A percentile compares a stretch with the other conserved stretches of the same genome.
These are phyloP conservation scores for Zoanthus sansibaricus DNA, from an alignment of 92 coral and sea anemone genomes.

Conservation along the genomic window DNA sequence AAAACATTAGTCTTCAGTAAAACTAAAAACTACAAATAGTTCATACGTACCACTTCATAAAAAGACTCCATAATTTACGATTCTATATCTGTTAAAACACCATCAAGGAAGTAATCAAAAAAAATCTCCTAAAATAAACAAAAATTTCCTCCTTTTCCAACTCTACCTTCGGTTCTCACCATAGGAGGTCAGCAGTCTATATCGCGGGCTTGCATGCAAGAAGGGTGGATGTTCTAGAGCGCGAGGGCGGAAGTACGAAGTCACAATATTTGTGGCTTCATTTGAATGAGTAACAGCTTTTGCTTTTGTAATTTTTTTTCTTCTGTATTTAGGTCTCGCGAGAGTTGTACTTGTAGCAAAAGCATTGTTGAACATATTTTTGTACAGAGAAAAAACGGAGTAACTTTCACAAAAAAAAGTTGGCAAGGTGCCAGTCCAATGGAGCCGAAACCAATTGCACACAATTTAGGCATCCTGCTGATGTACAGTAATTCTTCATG, in stretches of 20 bases:
- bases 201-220: slow-evolving; percentile 44
- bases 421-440: too few species aligned
- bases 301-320: too few species aligned
- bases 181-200: slow-evolving; percentile 11
- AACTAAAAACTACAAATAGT: slow-evolving; percentile 29
- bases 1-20: not conserved
- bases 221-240: slow-evolving; percentile 9
- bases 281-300: not conserved
- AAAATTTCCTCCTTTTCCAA: not conserved
- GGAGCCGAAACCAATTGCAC: too few species aligned
- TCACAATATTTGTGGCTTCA: not conserved
- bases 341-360: too few species aligned
- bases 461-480: too few species aligned
- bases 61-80: slow-evolving; percentile 80
- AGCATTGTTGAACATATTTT: too few species aligned
- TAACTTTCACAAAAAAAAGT: too few species aligned
- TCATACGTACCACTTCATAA: slow-evolving; percentile 81
- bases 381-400: too few species aligned
- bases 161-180: not conserved
- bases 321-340: too few species aligned
- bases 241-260: too few species aligned
- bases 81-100: slow-evolving; percentile 38
- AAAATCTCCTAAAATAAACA: slow-evolving; percentile 13
- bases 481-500: too few species aligned
- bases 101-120: slow-evolving; percentile 10